Percentiles rank a stretch among this genome's conserved stretches.
Conservation (phyloP, 2,113 vertebrate genomes). For the Pterocles gutturalis region DNA sequence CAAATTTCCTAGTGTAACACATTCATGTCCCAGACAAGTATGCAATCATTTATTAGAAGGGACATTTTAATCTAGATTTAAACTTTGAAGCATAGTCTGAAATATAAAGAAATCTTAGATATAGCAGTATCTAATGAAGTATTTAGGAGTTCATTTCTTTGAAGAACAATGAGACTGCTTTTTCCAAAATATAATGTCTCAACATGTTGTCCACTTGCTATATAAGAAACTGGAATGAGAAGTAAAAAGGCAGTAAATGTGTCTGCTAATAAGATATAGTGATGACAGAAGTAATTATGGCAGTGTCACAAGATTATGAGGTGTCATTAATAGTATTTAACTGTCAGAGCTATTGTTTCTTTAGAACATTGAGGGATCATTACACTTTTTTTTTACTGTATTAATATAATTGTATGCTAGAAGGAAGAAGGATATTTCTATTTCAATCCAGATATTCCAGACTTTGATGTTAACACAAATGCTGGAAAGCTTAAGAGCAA, state of each 20-base stretch:
- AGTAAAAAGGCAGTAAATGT: neutral
- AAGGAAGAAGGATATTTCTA: neutral
- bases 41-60: conserved; percentile 10
- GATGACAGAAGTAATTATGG: neutral
- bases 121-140: conserved; percentile 41
- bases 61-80: conserved; percentile 32
- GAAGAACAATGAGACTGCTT: neutral
- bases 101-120: conserved; percentile 12
- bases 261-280: neutral
- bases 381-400: neutral
- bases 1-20: neutral
- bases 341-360: neutral
- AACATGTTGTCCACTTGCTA: neutral
- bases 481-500: neutral
- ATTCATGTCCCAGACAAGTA: conserved; percentile 10
- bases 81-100: conserved; percentile 4
- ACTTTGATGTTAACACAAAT: neutral
- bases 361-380: neutral
- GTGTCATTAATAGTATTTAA: neutral
- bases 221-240: neutral
- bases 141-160: conserved; percentile 28
- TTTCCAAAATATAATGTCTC: conserved; percentile 42
- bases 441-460: neutral
- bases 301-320: neutral
- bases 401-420: neutral